phyloP scores from a whole-genome alignment of 2,888 invertebrate genomes.

The Thera britannica region DNA sequence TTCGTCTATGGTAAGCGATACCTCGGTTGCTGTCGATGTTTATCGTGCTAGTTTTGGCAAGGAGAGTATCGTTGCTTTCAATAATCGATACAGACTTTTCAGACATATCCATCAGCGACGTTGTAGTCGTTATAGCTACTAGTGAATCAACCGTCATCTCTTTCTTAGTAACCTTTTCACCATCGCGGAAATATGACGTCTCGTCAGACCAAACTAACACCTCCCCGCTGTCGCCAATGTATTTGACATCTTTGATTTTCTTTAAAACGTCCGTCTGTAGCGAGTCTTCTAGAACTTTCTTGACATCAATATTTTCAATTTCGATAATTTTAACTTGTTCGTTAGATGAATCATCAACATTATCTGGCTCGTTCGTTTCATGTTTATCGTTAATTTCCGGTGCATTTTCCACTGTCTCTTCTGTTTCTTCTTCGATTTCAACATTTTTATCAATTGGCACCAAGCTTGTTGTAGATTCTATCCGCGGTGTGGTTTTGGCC shows the following conservation, averaged over 20 bases:
- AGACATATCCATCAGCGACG: constrained; percentile 56
- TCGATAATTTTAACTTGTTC: constrained; percentile 10
- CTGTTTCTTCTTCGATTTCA: constrained; percentile 32
- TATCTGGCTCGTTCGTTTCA: constrained; percentile 11
- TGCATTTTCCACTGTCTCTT: constrained; percentile 17
- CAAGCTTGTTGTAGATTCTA: constrained; percentile 46
- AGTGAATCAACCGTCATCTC: constrained; percentile 8
- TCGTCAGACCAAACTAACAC: constrained; percentile 66
- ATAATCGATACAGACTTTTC: constrained; percentile 65
- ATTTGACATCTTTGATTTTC: constrained; percentile 63
- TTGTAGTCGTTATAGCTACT: constrained; percentile 42
- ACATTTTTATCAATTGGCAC: constrained; percentile 39
- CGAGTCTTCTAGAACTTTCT: constrained; percentile 50
- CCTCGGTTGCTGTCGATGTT: constrained; percentile 75
- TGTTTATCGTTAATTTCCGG: constrained; percentile 12
- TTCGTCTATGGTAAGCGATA: constrained; percentile 74
- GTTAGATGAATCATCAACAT: constrained; percentile 6
- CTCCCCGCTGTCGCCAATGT: constrained; percentile 62
- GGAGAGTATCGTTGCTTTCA: constrained; percentile 65
- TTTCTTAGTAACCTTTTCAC: constrained; percentile 32
- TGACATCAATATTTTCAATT: constrained; percentile 39
- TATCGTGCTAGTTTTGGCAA: constrained; percentile 62
- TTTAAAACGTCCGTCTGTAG: constrained; percentile 56
- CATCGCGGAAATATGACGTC: constrained; percentile 43
- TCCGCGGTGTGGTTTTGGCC: constrained; percentile 57